These are phyloP conservation scores for Lasiurus borealis DNA, from an alignment of 2,113 vertebrate genomes.

Conservation along the genomic window DNA sequence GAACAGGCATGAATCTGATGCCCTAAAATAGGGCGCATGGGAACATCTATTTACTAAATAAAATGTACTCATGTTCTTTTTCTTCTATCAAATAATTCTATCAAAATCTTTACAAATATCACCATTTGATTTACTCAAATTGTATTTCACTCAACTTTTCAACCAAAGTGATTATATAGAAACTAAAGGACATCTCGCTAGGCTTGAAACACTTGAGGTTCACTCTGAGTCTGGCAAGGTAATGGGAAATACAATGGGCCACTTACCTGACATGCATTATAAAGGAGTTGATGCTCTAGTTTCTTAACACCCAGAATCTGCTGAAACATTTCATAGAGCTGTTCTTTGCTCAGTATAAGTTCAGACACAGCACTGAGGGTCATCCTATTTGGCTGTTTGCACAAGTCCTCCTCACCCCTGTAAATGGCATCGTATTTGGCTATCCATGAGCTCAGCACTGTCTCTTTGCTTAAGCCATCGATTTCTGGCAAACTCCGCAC, in stretches of 20 bases:
- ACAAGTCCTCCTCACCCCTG: slow-evolving; percentile 94
- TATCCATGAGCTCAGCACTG: slow-evolving; percentile 98
- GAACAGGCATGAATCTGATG: not conserved
- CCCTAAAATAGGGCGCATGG: not conserved
- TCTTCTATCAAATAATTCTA: slow-evolving; percentile 31
- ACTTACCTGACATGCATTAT: slow-evolving; percentile 98
- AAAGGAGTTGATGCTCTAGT: slow-evolving; percentile 97
- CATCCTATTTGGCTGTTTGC: slow-evolving; percentile 92
- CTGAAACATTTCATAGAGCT: slow-evolving; percentile 99
- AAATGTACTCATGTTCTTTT: slow-evolving; percentile 2
- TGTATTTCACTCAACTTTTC: slow-evolving; percentile 36
- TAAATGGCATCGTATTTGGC: slow-evolving; percentile 97
- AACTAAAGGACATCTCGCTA: not conserved
- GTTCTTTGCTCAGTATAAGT: slow-evolving; percentile 98
- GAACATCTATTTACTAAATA: not conserved
- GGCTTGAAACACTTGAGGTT: not conserved
- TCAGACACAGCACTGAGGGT: slow-evolving; percentile 94
- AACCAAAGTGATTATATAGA: not conserved
- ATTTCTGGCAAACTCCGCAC: slow-evolving; percentile 98
- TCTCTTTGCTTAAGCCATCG: slow-evolving; percentile 98
- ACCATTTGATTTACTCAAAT: slow-evolving; percentile 43
- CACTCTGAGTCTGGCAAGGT: not conserved
- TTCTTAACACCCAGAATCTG: slow-evolving; percentile 97
- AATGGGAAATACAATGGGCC: not conserved
- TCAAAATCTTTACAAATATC: not conserved